phyloP scores from a whole-genome alignment of 2,888 invertebrate genomes.

The Blastobasis lacticolella region DNA sequence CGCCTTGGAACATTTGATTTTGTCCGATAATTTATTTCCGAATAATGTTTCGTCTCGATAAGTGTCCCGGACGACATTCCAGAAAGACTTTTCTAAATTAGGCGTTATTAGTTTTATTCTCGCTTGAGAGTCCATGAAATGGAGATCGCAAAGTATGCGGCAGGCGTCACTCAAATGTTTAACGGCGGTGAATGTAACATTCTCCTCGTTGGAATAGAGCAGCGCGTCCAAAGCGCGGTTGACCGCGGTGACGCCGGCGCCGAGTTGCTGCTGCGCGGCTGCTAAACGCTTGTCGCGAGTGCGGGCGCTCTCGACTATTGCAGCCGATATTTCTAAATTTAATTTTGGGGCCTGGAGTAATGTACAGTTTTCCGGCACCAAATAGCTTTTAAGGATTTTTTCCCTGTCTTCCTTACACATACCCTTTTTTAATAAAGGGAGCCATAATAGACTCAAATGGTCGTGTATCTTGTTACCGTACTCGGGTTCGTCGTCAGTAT shows the following conservation, averaged over 20 bases:
- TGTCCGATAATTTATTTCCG: constrained; percentile 3
- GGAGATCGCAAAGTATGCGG: constrained; percentile 6
- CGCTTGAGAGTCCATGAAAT: neutral
- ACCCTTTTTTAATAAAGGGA: constrained; percentile 1
- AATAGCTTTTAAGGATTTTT: neutral
- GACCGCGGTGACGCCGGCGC: too few species aligned
- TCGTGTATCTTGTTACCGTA: neutral
- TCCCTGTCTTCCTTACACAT: constrained; percentile 1
- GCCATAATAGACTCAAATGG: neutral
- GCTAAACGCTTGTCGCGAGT: constrained; percentile 3
- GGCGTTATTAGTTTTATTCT: constrained; percentile 4
- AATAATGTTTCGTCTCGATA: constrained; percentile 9
- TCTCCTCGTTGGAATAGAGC: neutral
- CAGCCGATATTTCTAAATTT: constrained; percentile 10
- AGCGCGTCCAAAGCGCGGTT: neutral
- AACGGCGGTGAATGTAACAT: neutral
- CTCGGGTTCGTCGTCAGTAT: neutral
- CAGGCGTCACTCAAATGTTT: constrained; percentile 2
- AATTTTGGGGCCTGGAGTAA: constrained; percentile 1
- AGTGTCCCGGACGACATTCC: neutral
- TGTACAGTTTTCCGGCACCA: too few species aligned
- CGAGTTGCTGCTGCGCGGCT: constrained; percentile 9
- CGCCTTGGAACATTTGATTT: constrained; percentile 6
- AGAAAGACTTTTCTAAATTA: constrained; percentile 4
- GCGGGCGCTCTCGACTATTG: constrained; percentile 2